Evolutionary conservation across 2,888 invertebrate species (phyloP).

Genomic region (Stictocephala bisonia): DNA sequence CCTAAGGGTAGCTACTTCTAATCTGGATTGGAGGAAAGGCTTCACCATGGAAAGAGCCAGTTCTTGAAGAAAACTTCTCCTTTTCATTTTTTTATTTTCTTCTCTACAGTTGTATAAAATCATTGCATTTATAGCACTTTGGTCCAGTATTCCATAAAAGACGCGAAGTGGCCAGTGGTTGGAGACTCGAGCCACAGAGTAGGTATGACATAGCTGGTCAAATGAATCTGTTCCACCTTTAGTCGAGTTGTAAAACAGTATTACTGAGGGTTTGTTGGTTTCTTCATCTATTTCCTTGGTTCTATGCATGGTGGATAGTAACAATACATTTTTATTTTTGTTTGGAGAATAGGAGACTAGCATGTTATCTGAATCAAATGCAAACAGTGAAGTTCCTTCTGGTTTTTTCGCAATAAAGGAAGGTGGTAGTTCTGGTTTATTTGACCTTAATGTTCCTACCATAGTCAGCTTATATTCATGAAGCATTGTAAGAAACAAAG

Average conservation of each 20-base stretch:
- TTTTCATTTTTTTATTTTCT: conserved; percentile 35
- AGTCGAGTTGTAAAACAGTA: conserved; percentile 57
- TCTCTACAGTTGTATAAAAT: conserved; percentile 43
- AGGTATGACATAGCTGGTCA: conserved; percentile 57
- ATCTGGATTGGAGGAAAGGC: conserved; percentile 19
- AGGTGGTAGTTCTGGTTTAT: conserved; percentile 60
- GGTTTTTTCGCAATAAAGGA: conserved; percentile 58
- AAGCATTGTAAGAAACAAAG: conserved; percentile 53
- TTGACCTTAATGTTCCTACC: conserved; percentile 53
- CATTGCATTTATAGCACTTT: conserved; percentile 43
- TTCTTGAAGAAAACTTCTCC: conserved; percentile 36
- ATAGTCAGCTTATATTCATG: conserved; percentile 52
- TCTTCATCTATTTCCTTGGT: conserved; percentile 53
- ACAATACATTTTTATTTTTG: conserved; percentile 57
- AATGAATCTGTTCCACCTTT: conserved; percentile 59
- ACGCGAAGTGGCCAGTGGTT: conserved; percentile 57
- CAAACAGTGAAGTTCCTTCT: conserved; percentile 57
- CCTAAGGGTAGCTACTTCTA: conserved; percentile 11
- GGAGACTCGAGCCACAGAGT: conserved; percentile 54
- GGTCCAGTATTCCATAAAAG: conserved; percentile 50
- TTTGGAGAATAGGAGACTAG: conserved; percentile 59
- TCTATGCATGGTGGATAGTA: conserved; percentile 59
- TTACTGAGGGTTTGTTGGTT: conserved; percentile 56
- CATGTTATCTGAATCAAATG: conserved; percentile 57
- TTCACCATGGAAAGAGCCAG: conserved; percentile 31